Evolutionary conservation across 2,888 invertebrate species (phyloP).

Genomic region (Lasioglossum calceatum): DNA sequence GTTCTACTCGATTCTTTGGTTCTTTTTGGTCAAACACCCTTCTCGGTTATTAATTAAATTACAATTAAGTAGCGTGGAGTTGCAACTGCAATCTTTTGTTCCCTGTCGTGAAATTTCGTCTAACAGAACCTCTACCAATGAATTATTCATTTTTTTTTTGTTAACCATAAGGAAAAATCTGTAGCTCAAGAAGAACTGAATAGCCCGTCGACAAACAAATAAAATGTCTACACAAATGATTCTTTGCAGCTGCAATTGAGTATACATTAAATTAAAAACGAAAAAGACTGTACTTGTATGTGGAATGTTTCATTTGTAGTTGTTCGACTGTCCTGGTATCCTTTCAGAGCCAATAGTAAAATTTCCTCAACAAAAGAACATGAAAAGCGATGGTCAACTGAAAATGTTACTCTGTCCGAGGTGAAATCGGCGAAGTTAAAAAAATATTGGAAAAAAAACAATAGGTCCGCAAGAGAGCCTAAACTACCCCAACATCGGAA

Average conservation of each 20-base stretch:
- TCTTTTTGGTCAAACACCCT: constrained; percentile 57
- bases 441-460: background rate
- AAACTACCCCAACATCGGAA: constrained; percentile 35
- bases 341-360: constrained; percentile 29
- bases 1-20: constrained; percentile 58
- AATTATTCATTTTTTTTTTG: background rate
- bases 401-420: background rate
- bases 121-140: background rate
- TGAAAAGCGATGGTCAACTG: background rate
- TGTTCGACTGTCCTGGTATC: constrained; percentile 19
- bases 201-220: background rate
- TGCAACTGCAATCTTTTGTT: constrained; percentile 31
- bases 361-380: background rate
- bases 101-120: background rate
- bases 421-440: background rate
- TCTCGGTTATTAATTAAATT: constrained; percentile 29
- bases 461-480: background rate
- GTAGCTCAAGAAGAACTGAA: background rate
- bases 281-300: constrained; percentile 27
- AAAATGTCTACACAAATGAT: background rate
- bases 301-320: constrained; percentile 52
- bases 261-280: constrained; percentile 11
- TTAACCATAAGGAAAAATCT: background rate
- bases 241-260: constrained; percentile 2
- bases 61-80: constrained; percentile 33